Conservation (phyloP, 2,113 vertebrate species). For the Elachura formosa region DNA sequence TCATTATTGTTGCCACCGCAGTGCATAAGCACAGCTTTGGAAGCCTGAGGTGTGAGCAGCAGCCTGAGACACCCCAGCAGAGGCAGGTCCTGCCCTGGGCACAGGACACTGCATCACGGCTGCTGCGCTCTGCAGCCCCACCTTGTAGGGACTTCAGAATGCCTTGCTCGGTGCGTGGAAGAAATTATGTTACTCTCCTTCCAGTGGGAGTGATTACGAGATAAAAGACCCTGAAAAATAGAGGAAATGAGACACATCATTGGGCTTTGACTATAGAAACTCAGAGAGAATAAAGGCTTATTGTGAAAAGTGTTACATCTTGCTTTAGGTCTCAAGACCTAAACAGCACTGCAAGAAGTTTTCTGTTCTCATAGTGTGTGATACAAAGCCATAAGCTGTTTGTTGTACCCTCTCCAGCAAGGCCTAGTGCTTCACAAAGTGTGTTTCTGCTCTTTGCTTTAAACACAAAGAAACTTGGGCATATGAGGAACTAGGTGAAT, state of each 20-base stretch:
- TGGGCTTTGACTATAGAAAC: neutral
- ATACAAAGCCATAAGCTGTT: neutral
- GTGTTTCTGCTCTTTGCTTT: neutral
- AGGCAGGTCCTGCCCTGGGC: neutral
- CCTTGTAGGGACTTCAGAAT: neutral
- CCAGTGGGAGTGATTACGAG: neutral
- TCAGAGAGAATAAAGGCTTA: neutral
- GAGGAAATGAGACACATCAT: neutral
- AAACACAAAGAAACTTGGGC: neutral
- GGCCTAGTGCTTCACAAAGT: neutral
- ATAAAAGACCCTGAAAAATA: constrained; percentile 5
- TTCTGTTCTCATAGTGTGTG: neutral
- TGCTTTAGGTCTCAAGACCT: neutral
- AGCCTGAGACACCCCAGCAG: neutral
- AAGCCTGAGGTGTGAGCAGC: neutral
- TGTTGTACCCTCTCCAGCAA: neutral
- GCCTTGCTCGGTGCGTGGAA: neutral
- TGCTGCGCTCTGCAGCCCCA: neutral
- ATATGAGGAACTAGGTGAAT: neutral
- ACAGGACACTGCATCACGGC: neutral
- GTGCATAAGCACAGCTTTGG: neutral
- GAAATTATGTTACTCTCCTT: neutral
- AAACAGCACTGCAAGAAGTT: neutral
- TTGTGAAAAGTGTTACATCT: neutral
- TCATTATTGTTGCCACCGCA: neutral